Conservation (phyloP, 2,888 invertebrate genomes). For the Entomobrya multifasciata region DNA sequence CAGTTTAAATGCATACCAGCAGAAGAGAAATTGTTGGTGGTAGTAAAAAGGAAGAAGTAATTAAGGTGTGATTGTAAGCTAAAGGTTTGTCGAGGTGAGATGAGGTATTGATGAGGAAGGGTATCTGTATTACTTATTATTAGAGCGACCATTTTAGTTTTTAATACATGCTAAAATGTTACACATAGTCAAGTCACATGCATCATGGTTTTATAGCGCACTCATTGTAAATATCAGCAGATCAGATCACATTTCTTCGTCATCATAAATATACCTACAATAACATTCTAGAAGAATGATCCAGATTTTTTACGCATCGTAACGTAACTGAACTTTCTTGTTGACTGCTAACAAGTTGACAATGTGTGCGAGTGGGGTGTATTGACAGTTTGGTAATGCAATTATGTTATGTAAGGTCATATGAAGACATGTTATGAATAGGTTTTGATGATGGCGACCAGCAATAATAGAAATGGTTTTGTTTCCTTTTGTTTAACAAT, state of each 20-base stretch:
- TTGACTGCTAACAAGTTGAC: conserved; percentile 56
- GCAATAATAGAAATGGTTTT: neutral
- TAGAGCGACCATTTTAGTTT: conserved; percentile 34
- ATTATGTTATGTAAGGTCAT: conserved; percentile 66
- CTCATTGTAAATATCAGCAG: conserved; percentile 16
- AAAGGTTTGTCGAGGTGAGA: conserved; percentile 71
- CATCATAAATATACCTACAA: conserved; percentile 8
- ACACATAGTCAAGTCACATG: neutral
- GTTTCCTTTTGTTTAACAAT: neutral
- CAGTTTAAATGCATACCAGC: conserved; percentile 46
- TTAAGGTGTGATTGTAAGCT: conserved; percentile 70
- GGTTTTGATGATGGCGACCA: neutral
- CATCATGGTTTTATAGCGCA: neutral
- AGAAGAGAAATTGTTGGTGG: conserved; percentile 12
- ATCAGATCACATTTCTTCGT: neutral
- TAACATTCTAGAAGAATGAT: conserved; percentile 36
- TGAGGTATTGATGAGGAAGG: conserved; percentile 58
- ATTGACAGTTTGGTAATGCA: conserved; percentile 67
- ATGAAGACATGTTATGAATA: conserved; percentile 46
- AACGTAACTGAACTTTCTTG: neutral
- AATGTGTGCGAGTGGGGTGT: conserved; percentile 60
- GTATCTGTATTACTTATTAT: conserved; percentile 51
- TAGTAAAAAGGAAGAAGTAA: conserved; percentile 57
- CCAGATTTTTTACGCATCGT: conserved; percentile 60
- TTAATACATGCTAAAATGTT: neutral